phyloP scores from a whole-genome alignment of 2,888 invertebrate species.

The Oegoconia quadripuncta region DNA sequence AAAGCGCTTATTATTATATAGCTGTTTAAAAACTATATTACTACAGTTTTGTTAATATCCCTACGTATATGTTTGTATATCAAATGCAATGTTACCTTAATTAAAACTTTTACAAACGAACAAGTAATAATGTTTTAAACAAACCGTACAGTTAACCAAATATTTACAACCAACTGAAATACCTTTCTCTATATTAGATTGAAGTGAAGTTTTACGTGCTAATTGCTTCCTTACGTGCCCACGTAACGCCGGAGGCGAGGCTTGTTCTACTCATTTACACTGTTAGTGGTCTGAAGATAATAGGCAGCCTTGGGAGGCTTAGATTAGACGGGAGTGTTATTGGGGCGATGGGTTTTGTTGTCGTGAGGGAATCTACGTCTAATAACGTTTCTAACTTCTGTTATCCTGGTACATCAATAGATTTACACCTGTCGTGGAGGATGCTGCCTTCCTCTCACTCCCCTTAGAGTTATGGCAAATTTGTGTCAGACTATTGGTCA shows the following conservation, averaged over 20 bases:
- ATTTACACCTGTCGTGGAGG: too few relatives aligned
- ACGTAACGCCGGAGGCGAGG: conserved; percentile 4
- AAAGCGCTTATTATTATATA: too few relatives aligned
- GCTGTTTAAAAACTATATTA: too few relatives aligned
- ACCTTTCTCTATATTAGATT: conserved; percentile 8
- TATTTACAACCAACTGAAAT: neutral
- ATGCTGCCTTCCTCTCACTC: too few relatives aligned
- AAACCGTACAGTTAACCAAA: neutral
- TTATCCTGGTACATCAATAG: neutral
- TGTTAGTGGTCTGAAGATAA: conserved; percentile 28
- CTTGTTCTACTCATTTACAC: conserved; percentile 26
- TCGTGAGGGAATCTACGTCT: neutral
- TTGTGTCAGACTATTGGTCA: too few relatives aligned
- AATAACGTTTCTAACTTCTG: neutral
- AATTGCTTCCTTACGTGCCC: conserved; percentile 13
- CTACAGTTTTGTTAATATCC: too few relatives aligned
- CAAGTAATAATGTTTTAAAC: too few relatives aligned
- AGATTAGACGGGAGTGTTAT: conserved; percentile 12
- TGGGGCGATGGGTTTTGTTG: neutral
- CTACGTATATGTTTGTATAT: too few relatives aligned
- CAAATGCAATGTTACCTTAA: too few relatives aligned
- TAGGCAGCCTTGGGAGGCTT: conserved; percentile 15
- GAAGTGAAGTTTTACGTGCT: conserved; percentile 12
- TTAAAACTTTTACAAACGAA: too few relatives aligned
- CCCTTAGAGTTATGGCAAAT: too few relatives aligned